Base-by-base conservation (phyloP, 1,140 invertebrate genomes). In the Akabosia matsudoensis region DNA sequence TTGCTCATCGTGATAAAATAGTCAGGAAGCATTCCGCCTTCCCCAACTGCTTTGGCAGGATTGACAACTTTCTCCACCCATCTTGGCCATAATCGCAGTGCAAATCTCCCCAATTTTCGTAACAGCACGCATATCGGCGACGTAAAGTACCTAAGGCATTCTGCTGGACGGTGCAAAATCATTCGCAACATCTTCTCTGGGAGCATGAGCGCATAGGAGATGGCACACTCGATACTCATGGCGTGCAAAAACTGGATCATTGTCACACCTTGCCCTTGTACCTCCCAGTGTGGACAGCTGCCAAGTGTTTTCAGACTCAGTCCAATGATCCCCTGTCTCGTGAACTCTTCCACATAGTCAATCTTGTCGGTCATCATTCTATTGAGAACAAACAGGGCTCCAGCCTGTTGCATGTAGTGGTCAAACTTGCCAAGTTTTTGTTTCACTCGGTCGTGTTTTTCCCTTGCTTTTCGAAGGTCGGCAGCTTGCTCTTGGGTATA, bases 201-300 rank as follows among this genome's bases (percentile, higher is more conserved):
- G 26, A 72, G 70, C 70, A 72, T 72, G 3, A 72, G 18, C 2
- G n/a, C 34, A 45, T 72, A 72, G 14, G 70, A 37, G 10, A 72
- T 22, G 14, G 70, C 70, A 24, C 70, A 72, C 10, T 72, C 70
- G 4, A 72, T 72, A 7, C 33, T 37, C 70, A 72, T 51, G n/a
- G 70, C 33, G 26, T 45, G 37, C 4, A 72, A 34, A 45, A 72
- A 72, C 70, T 72, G 33, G 24, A 72, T 34, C 70, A 72, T 72
- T 16, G 70, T 72, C 33, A 72, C 70, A 10, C 70, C 70, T 45
- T 72, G 70, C 16, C 70, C 70, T 37, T 72, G 70, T n/a, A 72
- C 70, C 30, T 72, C 70, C 70, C 70, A 72, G 70, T 72, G 70
- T 3, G 70, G 70, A 72, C 70, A 72, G 3, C 4, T 37, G 14